Evolutionary conservation across 2,888 invertebrate species (phyloP).

Genomic region (Stenchaetothrips biformis): DNA sequence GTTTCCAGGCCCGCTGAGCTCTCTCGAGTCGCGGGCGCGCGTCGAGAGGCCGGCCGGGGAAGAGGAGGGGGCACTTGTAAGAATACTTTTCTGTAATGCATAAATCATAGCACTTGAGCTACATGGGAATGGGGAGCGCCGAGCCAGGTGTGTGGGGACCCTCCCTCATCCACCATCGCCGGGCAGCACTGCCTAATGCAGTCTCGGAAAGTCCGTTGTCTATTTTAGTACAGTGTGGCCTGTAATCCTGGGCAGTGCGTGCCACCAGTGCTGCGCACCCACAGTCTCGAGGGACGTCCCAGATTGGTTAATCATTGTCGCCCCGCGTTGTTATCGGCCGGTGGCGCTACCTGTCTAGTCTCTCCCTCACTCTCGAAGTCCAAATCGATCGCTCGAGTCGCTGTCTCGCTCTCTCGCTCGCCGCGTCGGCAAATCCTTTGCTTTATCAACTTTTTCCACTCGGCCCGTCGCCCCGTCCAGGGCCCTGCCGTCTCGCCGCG

Average conservation of each 20-base stretch:
- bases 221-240: no score
- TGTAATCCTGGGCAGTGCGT: no score
- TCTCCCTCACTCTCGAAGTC: background rate
- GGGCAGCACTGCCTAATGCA: background rate
- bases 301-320: no score
- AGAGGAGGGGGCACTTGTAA: slow-evolving; percentile 11
- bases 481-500: no score
- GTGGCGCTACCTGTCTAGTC: background rate
- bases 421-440: slow-evolving; percentile 5
- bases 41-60: background rate
- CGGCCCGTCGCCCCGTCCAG: background rate
- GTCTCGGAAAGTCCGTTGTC: background rate
- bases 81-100: slow-evolving; percentile 25
- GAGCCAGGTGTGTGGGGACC: background rate
- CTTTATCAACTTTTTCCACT: slow-evolving; percentile 23
- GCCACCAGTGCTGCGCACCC: no score
- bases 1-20: slow-evolving; percentile 15
- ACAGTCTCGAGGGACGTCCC: no score
- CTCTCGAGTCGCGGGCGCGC: background rate
- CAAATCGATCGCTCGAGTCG: slow-evolving; percentile 16
- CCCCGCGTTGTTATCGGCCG: no score
- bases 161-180: background rate
- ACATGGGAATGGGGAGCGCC: slow-evolving; percentile 2
- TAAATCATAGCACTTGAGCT: slow-evolving; percentile 17
- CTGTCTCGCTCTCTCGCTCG: background rate